Evolutionary conservation across 2,888 invertebrate genomes (phyloP).

Genomic region (Lacanobia oleracea): DNA sequence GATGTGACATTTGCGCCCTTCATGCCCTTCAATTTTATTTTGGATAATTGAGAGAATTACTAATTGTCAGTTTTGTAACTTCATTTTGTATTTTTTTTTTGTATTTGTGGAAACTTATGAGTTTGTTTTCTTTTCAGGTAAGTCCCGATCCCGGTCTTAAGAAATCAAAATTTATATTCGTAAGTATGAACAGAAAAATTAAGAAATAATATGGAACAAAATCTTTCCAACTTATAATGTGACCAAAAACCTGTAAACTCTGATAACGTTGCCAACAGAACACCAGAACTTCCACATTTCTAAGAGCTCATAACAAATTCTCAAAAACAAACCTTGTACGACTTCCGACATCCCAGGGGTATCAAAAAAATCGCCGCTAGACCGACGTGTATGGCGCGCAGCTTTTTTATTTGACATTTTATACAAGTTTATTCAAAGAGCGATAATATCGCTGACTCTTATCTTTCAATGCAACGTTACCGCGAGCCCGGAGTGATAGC

Average conservation of each 20-base stretch:
- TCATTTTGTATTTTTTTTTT: not conserved
- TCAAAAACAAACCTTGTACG: conserved; percentile 59
- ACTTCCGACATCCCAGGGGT: conserved; percentile 69
- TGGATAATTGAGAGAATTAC: not conserved
- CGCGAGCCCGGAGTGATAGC: conserved; percentile 88
- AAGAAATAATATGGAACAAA: not conserved
- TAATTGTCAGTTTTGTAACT: not conserved
- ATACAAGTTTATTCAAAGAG: conserved; percentile 91
- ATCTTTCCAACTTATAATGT: not conserved
- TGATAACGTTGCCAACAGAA: conserved; percentile 13
- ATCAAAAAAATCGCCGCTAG: conserved; percentile 84
- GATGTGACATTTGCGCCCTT: too few relatives aligned
- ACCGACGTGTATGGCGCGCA: conserved; percentile 84
- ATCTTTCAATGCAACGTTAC: conserved; percentile 91
- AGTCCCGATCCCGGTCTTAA: conserved; percentile 32
- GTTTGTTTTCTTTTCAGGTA: conserved; percentile 61
- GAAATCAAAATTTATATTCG: not conserved
- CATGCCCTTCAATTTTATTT: not conserved
- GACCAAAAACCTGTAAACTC: conserved; percentile 3
- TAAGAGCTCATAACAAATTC: conserved; percentile 62
- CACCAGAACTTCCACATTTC: conserved; percentile 50
- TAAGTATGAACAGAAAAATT: conserved; percentile 26
- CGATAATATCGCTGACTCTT: conserved; percentile 89
- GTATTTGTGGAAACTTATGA: not conserved
- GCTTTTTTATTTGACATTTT: conserved; percentile 90